Evolutionary conservation across 2,797 vertebrate species (phyloP).

Genomic region (Anabas testudineus): DNA sequence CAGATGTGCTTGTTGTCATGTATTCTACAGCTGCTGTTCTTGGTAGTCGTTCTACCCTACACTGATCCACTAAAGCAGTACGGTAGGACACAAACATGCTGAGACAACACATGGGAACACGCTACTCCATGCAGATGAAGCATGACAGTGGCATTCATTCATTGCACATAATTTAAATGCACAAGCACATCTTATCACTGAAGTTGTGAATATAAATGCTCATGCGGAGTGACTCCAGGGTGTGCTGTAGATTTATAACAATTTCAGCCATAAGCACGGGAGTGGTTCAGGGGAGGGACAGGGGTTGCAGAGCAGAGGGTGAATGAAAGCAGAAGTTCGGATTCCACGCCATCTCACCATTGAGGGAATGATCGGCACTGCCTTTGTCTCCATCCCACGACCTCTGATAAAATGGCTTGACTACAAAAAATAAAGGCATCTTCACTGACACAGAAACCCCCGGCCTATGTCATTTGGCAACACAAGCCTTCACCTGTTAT

Average conservation of each 20-base stretch:
- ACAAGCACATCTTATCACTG: constrained; percentile 33
- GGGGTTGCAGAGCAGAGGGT: constrained; percentile 34
- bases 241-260: constrained; percentile 28
- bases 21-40: constrained; percentile 60
- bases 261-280: constrained; percentile 58
- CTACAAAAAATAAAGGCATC: constrained; percentile 83
- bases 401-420: constrained; percentile 86
- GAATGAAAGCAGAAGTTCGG: constrained; percentile 57
- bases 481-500: constrained; percentile 45
- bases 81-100: constrained; percentile 28
- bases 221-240: constrained; percentile 67
- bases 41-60: constrained; percentile 8
- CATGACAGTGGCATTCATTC: constrained; percentile 27
- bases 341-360: constrained; percentile 83
- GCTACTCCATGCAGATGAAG: constrained; percentile 62
- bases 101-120: constrained; percentile 15
- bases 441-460: constrained; percentile 62
- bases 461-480: constrained; percentile 26
- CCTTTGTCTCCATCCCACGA: constrained; percentile 82
- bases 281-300: constrained; percentile 28
- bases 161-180: constrained; percentile 12
- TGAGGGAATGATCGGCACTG: constrained; percentile 83
- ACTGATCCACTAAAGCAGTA: constrained; percentile 5
- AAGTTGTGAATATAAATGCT: neutral
- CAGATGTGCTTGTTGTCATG: constrained; percentile 46